Percentiles rank a stretch among this genome's conserved stretches.
phyloP scores from a whole-genome alignment of 2,113 vertebrate species.

The Psittacus erithacus region DNA sequence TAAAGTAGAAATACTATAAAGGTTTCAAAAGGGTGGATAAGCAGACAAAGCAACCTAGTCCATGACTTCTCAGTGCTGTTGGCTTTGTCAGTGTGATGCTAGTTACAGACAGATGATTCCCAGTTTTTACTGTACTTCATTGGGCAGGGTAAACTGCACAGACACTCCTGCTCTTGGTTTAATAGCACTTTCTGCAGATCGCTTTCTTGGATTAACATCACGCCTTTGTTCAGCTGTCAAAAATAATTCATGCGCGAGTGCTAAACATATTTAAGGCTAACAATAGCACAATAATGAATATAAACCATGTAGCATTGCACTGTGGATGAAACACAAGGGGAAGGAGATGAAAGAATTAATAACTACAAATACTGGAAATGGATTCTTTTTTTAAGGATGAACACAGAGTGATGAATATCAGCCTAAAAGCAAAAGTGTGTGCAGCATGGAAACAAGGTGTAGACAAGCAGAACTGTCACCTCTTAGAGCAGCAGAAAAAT shows the following conservation, averaged over 20 bases:
- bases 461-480: not conserved
- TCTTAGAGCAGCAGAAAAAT: conserved; percentile 5
- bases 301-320: not conserved
- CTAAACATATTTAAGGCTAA: conserved; percentile 8
- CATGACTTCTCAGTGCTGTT: not conserved
- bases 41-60: not conserved
- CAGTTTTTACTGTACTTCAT: not conserved
- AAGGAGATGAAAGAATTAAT: conserved; percentile 49
- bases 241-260: conserved; percentile 1
- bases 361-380: not conserved
- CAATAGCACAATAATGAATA: conserved; percentile 15
- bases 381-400: conserved; percentile 7
- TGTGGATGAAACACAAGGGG: conserved; percentile 11
- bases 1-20: not conserved
- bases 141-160: not conserved
- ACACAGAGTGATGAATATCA: conserved; percentile 13
- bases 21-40: not conserved
- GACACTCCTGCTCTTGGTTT: not conserved
- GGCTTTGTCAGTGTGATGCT: not conserved
- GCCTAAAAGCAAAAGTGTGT: not conserved
- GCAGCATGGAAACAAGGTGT: not conserved
- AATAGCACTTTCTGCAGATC: conserved; percentile 20
- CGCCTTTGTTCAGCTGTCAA: conserved; percentile 54
- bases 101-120: not conserved
- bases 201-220: conserved; percentile 35